Percentiles rank a stretch among this genome's conserved stretches.
These are phyloP conservation scores for Falco naumanni DNA, from an alignment of 2,797 vertebrate genomes.

Conservation along the genomic window DNA sequence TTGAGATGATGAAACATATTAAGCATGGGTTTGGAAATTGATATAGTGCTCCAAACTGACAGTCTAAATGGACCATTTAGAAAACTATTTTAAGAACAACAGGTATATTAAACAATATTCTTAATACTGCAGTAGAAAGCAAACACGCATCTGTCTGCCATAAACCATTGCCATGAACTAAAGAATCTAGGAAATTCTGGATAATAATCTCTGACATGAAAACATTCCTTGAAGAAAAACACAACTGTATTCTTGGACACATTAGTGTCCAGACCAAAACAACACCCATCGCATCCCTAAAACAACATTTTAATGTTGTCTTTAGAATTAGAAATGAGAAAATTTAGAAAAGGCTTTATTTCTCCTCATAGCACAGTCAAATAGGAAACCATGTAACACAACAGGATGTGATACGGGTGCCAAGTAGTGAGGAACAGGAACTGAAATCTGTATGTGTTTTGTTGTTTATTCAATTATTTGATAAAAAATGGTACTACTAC, in stretches of 20 bases:
- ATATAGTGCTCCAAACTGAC: background rate
- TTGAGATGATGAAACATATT: background rate
- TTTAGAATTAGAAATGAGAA: background rate
- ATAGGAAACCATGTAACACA: background rate
- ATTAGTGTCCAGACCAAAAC: background rate
- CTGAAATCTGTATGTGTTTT: constrained; percentile 10
- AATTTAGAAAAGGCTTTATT: background rate
- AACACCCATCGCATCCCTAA: background rate
- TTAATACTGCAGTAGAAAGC: background rate
- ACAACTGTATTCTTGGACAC: background rate
- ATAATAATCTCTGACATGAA: background rate
- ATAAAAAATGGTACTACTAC: background rate
- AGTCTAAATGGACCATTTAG: background rate
- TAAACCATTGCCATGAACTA: background rate
- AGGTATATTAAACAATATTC: background rate
- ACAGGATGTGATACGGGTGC: constrained; percentile 17
- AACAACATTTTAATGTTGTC: background rate
- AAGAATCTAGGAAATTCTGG: background rate
- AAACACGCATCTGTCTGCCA: background rate
- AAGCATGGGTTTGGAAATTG: background rate
- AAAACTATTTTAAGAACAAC: background rate
- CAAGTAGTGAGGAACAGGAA: constrained; percentile 46
- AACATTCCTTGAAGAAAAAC: background rate
- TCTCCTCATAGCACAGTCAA: background rate
- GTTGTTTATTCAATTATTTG: constrained; percentile 38